These are phyloP conservation scores for Erethizon dorsatum DNA, from an alignment of 2,797 vertebrate genomes.

Conservation along the genomic window DNA sequence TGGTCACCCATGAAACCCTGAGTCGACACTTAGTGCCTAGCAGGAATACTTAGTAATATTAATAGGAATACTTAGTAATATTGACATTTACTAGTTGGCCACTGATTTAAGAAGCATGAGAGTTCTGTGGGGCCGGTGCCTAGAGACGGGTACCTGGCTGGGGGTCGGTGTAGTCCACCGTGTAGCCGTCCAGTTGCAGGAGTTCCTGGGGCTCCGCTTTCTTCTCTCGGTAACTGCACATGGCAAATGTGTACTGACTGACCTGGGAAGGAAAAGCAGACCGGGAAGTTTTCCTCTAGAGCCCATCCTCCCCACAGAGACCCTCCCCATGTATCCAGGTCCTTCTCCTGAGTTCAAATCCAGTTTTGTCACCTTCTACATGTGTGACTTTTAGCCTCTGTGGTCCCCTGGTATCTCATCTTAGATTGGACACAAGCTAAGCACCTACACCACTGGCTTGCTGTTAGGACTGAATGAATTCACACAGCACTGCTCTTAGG, in stretches of 20 bases:
- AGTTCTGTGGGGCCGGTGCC: accelerated
- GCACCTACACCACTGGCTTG: neutral
- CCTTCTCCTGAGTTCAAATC: neutral
- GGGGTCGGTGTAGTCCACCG: slow-evolving; percentile 99
- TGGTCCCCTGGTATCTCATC: neutral
- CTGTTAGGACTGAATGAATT: too few species aligned
- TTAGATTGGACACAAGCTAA: neutral
- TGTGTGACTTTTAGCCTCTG: neutral
- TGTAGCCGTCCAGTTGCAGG: slow-evolving; percentile 98
- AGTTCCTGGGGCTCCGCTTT: slow-evolving; percentile 98
- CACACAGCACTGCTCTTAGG: neutral
- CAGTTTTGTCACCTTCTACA: neutral
- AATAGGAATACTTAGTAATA: too few species aligned
- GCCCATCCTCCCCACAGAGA: neutral
- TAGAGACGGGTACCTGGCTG: slow-evolving; percentile 93
- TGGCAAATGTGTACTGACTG: slow-evolving; percentile 99
- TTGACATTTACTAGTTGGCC: neutral
- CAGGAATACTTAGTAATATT: neutral
- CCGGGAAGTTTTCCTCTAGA: accelerated
- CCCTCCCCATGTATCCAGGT: neutral
- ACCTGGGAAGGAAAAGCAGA: slow-evolving; percentile 91
- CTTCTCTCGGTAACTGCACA: slow-evolving; percentile 99
- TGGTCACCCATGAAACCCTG: neutral
- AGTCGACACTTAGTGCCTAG: neutral
- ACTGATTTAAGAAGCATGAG: accelerated